phyloP scores from a whole-genome alignment of 1,140 invertebrate species.

The Zaprionus ornatus region DNA sequence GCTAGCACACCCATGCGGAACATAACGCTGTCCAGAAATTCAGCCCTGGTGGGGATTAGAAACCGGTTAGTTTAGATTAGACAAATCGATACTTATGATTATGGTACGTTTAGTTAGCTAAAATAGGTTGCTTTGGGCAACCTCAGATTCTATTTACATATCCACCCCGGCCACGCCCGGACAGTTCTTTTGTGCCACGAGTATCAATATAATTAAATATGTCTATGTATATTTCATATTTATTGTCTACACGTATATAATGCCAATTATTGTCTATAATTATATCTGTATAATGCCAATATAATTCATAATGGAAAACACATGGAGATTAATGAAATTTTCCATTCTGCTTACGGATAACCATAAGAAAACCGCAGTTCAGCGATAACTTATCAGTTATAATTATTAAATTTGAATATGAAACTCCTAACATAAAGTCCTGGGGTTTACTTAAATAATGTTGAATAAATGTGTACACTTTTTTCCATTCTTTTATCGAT shows the following conservation, averaged over 20 bases:
- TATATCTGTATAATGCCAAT: background rate
- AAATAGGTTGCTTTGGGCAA: background rate
- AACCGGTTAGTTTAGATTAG: slow-evolving; percentile 36
- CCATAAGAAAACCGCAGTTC: background rate
- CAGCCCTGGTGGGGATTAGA: slow-evolving; percentile 88
- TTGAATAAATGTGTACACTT: background rate
- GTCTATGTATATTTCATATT: background rate
- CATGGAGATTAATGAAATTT: background rate
- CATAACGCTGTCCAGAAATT: slow-evolving; percentile 92
- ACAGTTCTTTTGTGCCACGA: background rate
- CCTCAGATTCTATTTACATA: background rate
- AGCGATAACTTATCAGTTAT: background rate
- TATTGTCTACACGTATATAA: background rate
- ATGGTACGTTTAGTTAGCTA: background rate
- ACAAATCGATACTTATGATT: slow-evolving; percentile 3
- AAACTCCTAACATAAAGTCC: background rate
- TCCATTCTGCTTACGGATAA: background rate
- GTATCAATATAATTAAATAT: background rate
- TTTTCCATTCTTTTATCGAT: background rate
- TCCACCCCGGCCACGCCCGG: background rate
- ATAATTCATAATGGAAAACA: background rate
- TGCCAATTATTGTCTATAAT: background rate
- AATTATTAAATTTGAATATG: background rate
- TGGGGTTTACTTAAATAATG: background rate
- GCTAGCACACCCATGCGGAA: slow-evolving; percentile 97